Percentiles rank a stretch among this genome's conserved stretches.
Evolutionary conservation across 2,888 invertebrate genomes (phyloP).

Genomic region (Epistrophe eligans): DNA sequence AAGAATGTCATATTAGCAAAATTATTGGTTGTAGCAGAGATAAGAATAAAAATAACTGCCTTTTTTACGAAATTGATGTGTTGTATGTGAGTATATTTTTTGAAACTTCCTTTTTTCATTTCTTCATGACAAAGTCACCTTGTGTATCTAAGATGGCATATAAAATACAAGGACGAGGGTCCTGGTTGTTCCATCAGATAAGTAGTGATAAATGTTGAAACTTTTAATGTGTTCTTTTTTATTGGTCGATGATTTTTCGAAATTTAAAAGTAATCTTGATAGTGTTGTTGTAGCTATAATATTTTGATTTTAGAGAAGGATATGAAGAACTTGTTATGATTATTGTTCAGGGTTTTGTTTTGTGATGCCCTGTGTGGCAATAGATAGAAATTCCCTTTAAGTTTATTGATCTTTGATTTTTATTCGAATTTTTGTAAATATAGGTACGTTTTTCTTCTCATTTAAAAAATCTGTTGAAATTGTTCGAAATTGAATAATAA

Average conservation of each 20-base stretch:
- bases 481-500: too few species aligned
- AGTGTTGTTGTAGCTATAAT: constrained; percentile 7
- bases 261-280: constrained; percentile 61
- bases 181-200: constrained; percentile 59
- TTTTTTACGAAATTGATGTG: constrained; percentile 61
- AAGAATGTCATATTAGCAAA: constrained; percentile 74
- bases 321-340: background rate
- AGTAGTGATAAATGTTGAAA: constrained; percentile 74
- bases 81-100: constrained; percentile 1
- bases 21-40: constrained; percentile 72
- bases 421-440: too few species aligned
- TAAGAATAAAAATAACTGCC: constrained; percentile 69
- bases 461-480: too few species aligned
- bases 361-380: background rate
- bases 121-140: constrained; percentile 53
- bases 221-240: constrained; percentile 71
- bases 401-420: too few species aligned
- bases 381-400: too few species aligned
- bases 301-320: background rate
- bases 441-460: too few species aligned
- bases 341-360: background rate
- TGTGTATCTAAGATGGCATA: constrained; percentile 21
- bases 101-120: constrained; percentile 2
- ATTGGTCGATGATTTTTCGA: constrained; percentile 70
- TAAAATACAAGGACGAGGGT: constrained; percentile 44